These are phyloP conservation scores for Brachycybe producta DNA, from an alignment of 2,888 invertebrate genomes.

Conservation along the genomic window DNA sequence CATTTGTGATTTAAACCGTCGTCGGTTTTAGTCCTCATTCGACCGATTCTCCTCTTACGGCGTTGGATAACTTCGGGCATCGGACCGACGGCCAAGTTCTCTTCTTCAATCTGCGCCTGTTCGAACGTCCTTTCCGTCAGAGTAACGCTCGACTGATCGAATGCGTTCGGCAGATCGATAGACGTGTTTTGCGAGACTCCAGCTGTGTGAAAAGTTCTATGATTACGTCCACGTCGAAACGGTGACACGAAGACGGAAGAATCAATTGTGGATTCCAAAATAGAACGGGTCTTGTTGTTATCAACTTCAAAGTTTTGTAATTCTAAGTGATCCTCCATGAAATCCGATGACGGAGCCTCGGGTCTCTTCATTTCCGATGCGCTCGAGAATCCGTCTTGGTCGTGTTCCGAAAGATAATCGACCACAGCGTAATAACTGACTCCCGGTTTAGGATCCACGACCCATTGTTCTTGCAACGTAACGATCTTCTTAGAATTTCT, in stretches of 20 bases:
- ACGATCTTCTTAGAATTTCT: slow-evolving; percentile 5
- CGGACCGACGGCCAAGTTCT: slow-evolving; percentile 2
- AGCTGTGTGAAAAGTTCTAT: background rate
- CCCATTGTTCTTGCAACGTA: slow-evolving; percentile 11
- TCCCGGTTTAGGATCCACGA: slow-evolving; percentile 9
- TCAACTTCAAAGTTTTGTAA: slow-evolving; percentile 11
- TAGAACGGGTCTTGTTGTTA: background rate
- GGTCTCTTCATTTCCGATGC: slow-evolving; percentile 12
- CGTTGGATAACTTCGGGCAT: background rate
- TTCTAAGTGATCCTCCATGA: slow-evolving; percentile 21
- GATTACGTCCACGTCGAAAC: slow-evolving; percentile 1
- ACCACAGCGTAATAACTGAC: slow-evolving; percentile 18
- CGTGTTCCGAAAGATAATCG: slow-evolving; percentile 20
- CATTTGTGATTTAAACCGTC: slow-evolving; percentile 13
- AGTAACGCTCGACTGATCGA: slow-evolving; percentile 11
- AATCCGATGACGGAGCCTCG: slow-evolving; percentile 13
- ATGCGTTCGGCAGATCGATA: slow-evolving; percentile 16
- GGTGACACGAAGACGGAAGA: slow-evolving; percentile 12
- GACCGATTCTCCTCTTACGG: background rate
- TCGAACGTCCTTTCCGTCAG: slow-evolving; percentile 16
- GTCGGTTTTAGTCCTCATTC: background rate
- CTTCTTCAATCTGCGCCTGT: slow-evolving; percentile 15
- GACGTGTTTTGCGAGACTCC: background rate
- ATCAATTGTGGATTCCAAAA: slow-evolving; percentile 19
- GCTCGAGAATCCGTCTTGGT: slow-evolving; percentile 16